Base-by-base conservation (phyloP, 2,797 vertebrate genomes). In the Propithecus deckenii region DNA sequence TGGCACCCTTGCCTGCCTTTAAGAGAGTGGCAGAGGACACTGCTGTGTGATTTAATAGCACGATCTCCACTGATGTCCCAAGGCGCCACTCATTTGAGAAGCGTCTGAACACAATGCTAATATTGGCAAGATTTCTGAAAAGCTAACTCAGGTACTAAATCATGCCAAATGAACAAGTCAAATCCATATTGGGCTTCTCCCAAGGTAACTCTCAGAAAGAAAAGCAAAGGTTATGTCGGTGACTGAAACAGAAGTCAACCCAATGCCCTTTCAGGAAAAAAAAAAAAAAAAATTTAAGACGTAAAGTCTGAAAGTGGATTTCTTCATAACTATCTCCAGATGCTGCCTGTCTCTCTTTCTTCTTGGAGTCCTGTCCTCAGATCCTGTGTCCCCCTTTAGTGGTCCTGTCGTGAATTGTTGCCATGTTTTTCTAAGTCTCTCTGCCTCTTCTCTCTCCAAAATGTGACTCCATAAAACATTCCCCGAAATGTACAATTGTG, bases 91-190 rank as follows among this genome's bases (percentile, higher is more conserved):
- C 89, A 94, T 92, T 92, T 90, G 94, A 97, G 75, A 98, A 97
- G 52, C 4, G 9, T 94, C 97, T 96, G 90, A 84, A 86, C 59
- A 84, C 89, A 92, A 91, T 87, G 93, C 83, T 97, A 97, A 97
- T 91, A 89, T 85, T 96, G 94, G 97, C 75, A 91, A 96, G 90
- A 46, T 41, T 72, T 93, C 95, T 96, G 69, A 97, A 97, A 96
- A 88, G 59, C 75, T 94, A 97, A 91, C 85, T 92, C 72, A 65
- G 74, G 93, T 92, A 69, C 72, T 95, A 95, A 94, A 90, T 96
- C 92, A 97, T 85, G 96, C 88, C 78, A 91, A 94, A 94, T 80
- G 86, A 89, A 78, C 69, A 65, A 97, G 92, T 93, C 84, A 50
- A 80, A 92, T 20, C 50, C 22, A 3, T 71, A 86, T 7, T 65